Conservation (phyloP, 2,113 vertebrate genomes). For the Hemiscyllium ocellatum region DNA sequence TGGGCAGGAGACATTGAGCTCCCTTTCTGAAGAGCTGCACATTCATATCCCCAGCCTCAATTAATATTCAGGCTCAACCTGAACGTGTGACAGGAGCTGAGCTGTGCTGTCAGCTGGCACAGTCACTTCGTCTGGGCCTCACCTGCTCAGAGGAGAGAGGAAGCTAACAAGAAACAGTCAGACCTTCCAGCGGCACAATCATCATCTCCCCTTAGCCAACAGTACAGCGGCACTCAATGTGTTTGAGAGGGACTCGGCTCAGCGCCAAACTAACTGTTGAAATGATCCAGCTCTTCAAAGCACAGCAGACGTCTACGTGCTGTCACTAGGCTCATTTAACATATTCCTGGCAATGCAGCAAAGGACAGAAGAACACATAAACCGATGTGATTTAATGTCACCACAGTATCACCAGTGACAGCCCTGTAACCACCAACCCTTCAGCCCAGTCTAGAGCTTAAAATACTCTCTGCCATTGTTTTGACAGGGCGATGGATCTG, state of each 20-base stretch:
- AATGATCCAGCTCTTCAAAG: background rate
- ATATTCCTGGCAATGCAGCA: background rate
- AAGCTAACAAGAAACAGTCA: background rate
- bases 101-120: background rate
- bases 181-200: background rate
- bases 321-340: background rate
- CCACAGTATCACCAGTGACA: background rate
- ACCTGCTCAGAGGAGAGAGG: too few relatives aligned
- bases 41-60: background rate
- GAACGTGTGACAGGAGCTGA: background rate
- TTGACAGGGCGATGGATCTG: background rate
- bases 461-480: background rate
- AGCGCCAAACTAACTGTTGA: background rate
- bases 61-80: background rate
- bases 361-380: background rate
- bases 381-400: background rate
- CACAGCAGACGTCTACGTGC: background rate
- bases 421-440: background rate
- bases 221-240: background rate
- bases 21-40: background rate
- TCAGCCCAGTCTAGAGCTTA: background rate
- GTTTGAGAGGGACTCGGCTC: background rate
- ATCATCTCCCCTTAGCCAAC: background rate
- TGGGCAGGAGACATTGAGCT: background rate
- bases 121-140: background rate